These are phyloP conservation scores for Arenicola marina DNA, from an alignment of 2,888 invertebrate species.

Conservation along the genomic window DNA sequence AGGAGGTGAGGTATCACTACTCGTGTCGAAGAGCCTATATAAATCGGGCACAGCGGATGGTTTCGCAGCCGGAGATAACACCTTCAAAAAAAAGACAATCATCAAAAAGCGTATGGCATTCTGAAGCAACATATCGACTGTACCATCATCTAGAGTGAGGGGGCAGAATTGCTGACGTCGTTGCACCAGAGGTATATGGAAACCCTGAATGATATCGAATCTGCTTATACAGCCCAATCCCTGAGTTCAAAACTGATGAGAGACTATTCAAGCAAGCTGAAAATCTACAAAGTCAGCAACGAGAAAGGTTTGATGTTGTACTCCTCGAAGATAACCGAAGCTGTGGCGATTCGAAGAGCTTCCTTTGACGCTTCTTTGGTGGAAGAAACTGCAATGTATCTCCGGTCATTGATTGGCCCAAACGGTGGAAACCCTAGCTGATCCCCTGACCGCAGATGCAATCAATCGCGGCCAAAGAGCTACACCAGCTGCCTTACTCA, in stretches of 20 bases:
- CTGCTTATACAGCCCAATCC: neutral
- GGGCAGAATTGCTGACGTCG: neutral
- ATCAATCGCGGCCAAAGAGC: neutral
- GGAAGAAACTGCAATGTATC: neutral
- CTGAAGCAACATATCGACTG: neutral
- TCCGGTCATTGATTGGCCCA: neutral
- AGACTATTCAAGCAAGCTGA: neutral
- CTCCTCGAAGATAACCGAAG: neutral
- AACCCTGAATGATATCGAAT: neutral
- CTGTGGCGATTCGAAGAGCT: neutral
- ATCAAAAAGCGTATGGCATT: neutral
- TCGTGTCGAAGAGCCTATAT: conserved; percentile 1
- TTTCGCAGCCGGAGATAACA: neutral
- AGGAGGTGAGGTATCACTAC: conserved; percentile 6
- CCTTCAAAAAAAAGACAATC: neutral
- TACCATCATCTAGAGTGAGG: neutral
- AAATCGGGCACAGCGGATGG: neutral
- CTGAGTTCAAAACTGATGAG: neutral
- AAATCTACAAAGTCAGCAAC: neutral
- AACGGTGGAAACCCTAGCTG: neutral
- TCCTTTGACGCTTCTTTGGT: neutral
- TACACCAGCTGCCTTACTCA: neutral
- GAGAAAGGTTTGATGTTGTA: neutral
- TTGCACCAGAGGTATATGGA: neutral
- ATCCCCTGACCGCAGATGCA: neutral